Evolutionary conservation across 1,140 invertebrate genomes (phyloP).

Genomic region (Cephus cinctus): DNA sequence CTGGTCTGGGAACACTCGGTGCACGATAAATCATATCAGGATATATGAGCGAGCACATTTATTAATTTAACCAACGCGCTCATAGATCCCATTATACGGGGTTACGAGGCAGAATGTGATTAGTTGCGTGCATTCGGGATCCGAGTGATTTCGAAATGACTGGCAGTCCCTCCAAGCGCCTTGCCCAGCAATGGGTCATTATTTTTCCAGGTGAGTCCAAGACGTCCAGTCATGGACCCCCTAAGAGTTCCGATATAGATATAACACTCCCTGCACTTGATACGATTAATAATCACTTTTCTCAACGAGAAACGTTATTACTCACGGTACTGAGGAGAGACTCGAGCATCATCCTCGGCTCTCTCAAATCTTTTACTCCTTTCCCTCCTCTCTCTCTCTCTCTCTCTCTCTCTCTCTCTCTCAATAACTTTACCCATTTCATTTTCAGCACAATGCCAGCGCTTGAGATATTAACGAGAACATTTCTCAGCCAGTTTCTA

Average conservation of each 20-base stretch:
- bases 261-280: constrained; percentile 16
- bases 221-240: constrained; percentile 21
- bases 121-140: constrained; percentile 14
- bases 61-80: constrained; percentile 23
- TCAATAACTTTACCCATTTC: too few species aligned
- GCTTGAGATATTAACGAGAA: too few species aligned
- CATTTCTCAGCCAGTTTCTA: too few species aligned
- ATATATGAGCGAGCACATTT: constrained; percentile 19
- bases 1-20: constrained; percentile 15
- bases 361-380: too few species aligned
- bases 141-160: constrained; percentile 12
- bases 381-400: too few species aligned
- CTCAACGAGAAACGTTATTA: neutral
- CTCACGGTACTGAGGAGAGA: too few species aligned
- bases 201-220: too few species aligned
- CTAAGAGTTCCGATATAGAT: constrained; percentile 16
- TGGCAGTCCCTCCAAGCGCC: constrained; percentile 9
- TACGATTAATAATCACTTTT: constrained; percentile 20
- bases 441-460: too few species aligned
- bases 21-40: constrained; percentile 22
- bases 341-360: too few species aligned
- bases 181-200: too few species aligned
- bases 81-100: constrained; percentile 23
- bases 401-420: too few species aligned
- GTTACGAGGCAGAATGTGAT: constrained; percentile 28